Base-by-base conservation (phyloP, 2,888 invertebrate species). In the Sclerodermus sp. region DNA sequence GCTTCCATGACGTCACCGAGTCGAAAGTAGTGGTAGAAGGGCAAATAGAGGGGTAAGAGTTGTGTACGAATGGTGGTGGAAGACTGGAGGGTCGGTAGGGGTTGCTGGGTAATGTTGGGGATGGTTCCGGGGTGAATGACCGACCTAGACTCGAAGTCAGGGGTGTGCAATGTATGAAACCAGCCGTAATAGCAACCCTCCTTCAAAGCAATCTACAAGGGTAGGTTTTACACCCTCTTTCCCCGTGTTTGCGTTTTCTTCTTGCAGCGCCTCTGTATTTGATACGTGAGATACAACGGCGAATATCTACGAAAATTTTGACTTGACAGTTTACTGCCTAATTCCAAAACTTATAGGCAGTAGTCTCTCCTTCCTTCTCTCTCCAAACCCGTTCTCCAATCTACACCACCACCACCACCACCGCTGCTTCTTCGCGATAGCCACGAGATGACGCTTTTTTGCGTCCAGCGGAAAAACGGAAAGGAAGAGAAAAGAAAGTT, bases 121-220 rank as follows among this genome's bases (percentile, higher is more conserved):
- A 66, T 60, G 64, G 64, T 61, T 53, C 51, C 61, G 69, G 61
- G 76, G 72, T 77, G 77, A 77, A 77, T 67, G 77, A 76, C 77
- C 77, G 77, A 77, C 77, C 77, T 77, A 77, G 77, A 77, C 77
- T 77, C 76, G 67, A 61, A 73, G 71, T 76, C 75, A 76, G 76
- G 77, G 77, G 74, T 77, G 76, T 73, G 76, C 75, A 71, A 68
- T 67, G 67, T 71, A 70, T 68, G 68, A 71, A 71, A 65, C 68
- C 64, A 66, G 60, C 68, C 66, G 63, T 70, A 66, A 68, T 64
- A 64, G 66, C 67, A 60, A 66, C 67, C 69, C 71, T 70, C 64
- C 67, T 66, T 68, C 64, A 64, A 66, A 67, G 68, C 67, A 58
- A 66, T 71, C 67, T 58, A 63, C 71, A 70, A 71, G 73, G 74